phyloP scores from a whole-genome alignment of 1,140 invertebrate species.

The Spodoptera frugiperda region DNA sequence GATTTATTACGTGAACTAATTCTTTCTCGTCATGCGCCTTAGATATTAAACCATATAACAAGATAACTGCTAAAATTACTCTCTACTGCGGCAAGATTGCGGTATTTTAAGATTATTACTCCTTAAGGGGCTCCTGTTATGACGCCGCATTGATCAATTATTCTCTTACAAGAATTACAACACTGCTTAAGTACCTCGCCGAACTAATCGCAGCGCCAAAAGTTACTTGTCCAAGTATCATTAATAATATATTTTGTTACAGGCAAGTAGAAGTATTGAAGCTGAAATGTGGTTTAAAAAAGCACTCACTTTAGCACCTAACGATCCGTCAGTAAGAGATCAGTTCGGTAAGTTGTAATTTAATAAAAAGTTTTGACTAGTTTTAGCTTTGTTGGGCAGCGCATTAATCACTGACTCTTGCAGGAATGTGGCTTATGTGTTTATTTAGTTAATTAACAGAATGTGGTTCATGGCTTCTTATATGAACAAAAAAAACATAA shows the following conservation, averaged over 20 bases:
- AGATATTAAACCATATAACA: neutral
- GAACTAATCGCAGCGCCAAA: conserved; percentile 19
- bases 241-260: conserved; percentile 70
- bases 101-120: conserved; percentile 34
- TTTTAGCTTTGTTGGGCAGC: neutral
- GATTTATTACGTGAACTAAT: too few species aligned
- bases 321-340: conserved; percentile 88
- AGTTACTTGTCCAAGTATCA: conserved; percentile 16
- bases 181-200: neutral
- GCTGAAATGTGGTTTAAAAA: conserved; percentile 96
- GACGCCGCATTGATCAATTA: conserved; percentile 39
- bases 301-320: conserved; percentile 93
- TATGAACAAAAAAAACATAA: neutral
- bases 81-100: conserved; percentile 35
- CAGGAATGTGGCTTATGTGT: neutral
- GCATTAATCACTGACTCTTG: conserved; percentile 4
- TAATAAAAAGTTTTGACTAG: neutral
- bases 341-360: conserved; percentile 72
- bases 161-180: conserved; percentile 40
- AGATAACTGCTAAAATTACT: conserved; percentile 16
- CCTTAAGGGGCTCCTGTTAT: conserved; percentile 20
- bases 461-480: neutral
- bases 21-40: neutral
- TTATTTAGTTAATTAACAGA: neutral
- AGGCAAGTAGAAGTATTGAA: conserved; percentile 93